phyloP scores from a whole-genome alignment of 2,888 invertebrate genomes.

The Scrobipalpa atriplicella region DNA sequence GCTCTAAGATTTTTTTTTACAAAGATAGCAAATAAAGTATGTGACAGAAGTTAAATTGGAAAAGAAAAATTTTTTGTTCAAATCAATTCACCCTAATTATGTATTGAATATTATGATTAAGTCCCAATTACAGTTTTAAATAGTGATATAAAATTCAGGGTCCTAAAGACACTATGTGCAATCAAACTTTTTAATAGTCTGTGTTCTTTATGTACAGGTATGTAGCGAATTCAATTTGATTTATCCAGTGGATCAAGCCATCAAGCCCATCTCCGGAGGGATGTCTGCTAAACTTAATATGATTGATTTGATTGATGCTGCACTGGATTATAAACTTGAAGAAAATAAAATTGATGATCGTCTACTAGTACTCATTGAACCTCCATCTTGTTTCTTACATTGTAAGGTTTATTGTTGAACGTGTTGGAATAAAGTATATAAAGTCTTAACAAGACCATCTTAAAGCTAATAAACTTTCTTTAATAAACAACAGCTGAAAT shows the following conservation, averaged over 20 bases:
- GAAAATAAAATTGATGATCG: background rate
- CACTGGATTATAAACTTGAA: background rate
- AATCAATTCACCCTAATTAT: too few relatives aligned
- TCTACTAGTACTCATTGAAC: background rate
- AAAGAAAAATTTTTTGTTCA: too few relatives aligned
- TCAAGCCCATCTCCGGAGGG: slow-evolving; percentile 2
- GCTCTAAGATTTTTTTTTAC: too few relatives aligned
- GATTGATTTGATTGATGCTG: background rate
- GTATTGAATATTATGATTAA: too few relatives aligned
- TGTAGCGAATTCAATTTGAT: slow-evolving; percentile 16
- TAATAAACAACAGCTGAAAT: background rate
- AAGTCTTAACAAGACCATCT: background rate
- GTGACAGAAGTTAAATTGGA: too few relatives aligned
- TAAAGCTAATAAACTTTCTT: background rate
- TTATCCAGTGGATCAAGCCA: slow-evolving; percentile 18
- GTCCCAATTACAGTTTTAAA: too few relatives aligned
- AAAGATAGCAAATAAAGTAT: too few relatives aligned
- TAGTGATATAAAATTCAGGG: too few relatives aligned
- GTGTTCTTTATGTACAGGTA: background rate
- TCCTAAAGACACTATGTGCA: too few relatives aligned
- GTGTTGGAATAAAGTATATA: background rate
- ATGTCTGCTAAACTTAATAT: background rate
- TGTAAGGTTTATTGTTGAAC: slow-evolving; percentile 2
- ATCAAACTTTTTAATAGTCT: background rate
- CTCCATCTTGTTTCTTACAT: background rate